A percentile compares a stretch with the other conserved stretches of the same genome.
Evolutionary conservation across 2,113 vertebrate species (phyloP).

Genomic region (Dendrocopos noguchii): DNA sequence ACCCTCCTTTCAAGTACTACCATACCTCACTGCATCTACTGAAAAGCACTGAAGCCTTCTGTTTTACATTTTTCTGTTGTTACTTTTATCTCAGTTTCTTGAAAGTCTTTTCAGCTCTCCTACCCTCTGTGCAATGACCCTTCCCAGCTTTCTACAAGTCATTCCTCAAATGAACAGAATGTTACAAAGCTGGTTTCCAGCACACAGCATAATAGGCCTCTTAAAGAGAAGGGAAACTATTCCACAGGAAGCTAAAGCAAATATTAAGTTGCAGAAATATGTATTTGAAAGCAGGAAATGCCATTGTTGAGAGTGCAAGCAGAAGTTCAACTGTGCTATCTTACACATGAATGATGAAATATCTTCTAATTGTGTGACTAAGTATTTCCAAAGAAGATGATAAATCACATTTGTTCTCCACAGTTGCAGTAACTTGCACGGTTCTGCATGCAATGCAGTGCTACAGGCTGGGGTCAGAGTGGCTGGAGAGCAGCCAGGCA

Average conservation of each 20-base stretch:
- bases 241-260: constrained; percentile 18
- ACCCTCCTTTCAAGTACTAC: neutral
- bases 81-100: neutral
- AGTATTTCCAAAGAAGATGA: neutral
- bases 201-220: neutral
- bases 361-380: neutral
- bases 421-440: neutral
- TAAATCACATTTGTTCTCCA: neutral
- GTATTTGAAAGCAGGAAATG: constrained; percentile 47
- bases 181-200: constrained; percentile 18
- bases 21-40: neutral
- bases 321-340: neutral
- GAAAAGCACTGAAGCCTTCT: neutral
- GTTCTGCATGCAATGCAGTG: neutral
- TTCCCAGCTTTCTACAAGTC: neutral
- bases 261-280: constrained; percentile 9
- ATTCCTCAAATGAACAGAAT: constrained; percentile 11
- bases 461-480: too few species aligned
- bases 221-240: constrained; percentile 26
- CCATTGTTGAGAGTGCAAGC: neutral
- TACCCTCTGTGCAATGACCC: neutral
- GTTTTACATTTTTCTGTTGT: neutral
- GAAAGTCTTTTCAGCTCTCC: neutral
- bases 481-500: too few species aligned
- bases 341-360: neutral